phyloP scores from a whole-genome alignment of 2,797 vertebrate genomes.

The Monodelphis domestica region DNA sequence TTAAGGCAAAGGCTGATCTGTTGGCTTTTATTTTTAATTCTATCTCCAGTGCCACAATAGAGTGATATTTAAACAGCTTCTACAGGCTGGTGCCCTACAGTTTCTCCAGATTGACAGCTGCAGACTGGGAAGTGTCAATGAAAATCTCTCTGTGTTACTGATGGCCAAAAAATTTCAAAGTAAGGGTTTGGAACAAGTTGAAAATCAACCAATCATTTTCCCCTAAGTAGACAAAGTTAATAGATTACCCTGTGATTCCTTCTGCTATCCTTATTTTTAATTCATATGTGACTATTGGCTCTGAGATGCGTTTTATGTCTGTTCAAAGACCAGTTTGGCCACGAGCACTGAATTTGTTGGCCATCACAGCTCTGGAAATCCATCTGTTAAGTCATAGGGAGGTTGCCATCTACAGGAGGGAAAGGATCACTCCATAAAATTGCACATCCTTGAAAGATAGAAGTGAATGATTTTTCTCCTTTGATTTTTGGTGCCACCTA shows the following conservation, averaged over 20 bases:
- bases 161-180: slow-evolving; percentile 91
- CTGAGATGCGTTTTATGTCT: neutral
- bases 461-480: neutral
- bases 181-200: slow-evolving; percentile 74
- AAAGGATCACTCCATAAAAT: neutral
- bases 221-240: neutral
- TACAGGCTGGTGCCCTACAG: slow-evolving; percentile 90
- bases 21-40: slow-evolving; percentile 54
- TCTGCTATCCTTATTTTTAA: neutral
- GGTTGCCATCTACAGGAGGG: neutral
- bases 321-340: neutral
- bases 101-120: slow-evolving; percentile 94
- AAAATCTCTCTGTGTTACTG: slow-evolving; percentile 90
- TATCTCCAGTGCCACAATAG: slow-evolving; percentile 87
- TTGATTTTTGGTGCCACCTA: neutral
- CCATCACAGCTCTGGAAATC: neutral
- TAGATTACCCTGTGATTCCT: slow-evolving; percentile 13
- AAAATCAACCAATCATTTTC: neutral
- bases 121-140: slow-evolving; percentile 91
- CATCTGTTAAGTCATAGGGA: neutral
- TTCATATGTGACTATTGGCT: neutral
- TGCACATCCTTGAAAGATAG: neutral
- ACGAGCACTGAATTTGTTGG: neutral
- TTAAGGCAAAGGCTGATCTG: slow-evolving; percentile 25
- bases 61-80: slow-evolving; percentile 93